Evolutionary conservation across 2,797 vertebrate genomes (phyloP).

Genomic region (Halcyon leucocephala): DNA sequence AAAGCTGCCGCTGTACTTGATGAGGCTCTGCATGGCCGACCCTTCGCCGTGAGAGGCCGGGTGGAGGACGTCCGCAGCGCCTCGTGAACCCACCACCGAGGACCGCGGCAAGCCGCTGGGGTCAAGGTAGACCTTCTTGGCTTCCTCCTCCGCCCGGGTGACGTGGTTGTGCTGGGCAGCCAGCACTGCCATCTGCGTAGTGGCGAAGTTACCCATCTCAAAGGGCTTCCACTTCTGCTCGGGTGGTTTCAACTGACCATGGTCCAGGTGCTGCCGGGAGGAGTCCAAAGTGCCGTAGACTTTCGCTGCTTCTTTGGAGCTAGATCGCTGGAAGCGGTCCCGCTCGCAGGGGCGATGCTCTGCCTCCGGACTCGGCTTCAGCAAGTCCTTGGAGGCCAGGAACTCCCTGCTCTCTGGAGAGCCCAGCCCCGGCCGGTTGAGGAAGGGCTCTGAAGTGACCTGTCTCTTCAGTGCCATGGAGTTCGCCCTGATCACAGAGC

Average conservation of each 20-base stretch:
- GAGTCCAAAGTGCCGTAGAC: constrained; percentile 80
- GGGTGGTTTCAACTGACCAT: constrained; percentile 62
- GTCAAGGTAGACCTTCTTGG: constrained; percentile 89
- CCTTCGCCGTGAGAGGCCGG: constrained; percentile 81
- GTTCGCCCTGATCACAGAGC: constrained; percentile 91
- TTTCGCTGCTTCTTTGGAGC: constrained; percentile 77
- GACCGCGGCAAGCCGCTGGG: constrained; percentile 80
- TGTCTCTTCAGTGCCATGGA: constrained; percentile 84
- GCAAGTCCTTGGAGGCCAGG: constrained; percentile 84
- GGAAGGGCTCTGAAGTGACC: constrained; percentile 74
- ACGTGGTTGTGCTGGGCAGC: constrained; percentile 91
- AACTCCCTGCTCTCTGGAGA: constrained; percentile 85
- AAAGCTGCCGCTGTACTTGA: constrained; percentile 97
- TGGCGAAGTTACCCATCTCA: constrained; percentile 90
- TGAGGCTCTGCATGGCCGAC: constrained; percentile 97
- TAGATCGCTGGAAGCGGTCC: constrained; percentile 69
- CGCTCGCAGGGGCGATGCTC: constrained; percentile 81
- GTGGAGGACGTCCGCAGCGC: constrained; percentile 57
- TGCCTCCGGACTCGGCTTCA: constrained; percentile 80
- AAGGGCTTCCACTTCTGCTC: constrained; percentile 94
- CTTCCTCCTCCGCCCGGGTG: constrained; percentile 85
- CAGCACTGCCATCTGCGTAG: constrained; percentile 92
- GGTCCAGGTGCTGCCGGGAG: constrained; percentile 74
- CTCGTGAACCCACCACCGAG: constrained; percentile 56
- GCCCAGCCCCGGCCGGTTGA: constrained; percentile 81